Percentiles rank a stretch among this genome's conserved stretches.
These are phyloP conservation scores for Eptatretus atami DNA, from an alignment of 2,797 vertebrate species.

Conservation along the genomic window DNA sequence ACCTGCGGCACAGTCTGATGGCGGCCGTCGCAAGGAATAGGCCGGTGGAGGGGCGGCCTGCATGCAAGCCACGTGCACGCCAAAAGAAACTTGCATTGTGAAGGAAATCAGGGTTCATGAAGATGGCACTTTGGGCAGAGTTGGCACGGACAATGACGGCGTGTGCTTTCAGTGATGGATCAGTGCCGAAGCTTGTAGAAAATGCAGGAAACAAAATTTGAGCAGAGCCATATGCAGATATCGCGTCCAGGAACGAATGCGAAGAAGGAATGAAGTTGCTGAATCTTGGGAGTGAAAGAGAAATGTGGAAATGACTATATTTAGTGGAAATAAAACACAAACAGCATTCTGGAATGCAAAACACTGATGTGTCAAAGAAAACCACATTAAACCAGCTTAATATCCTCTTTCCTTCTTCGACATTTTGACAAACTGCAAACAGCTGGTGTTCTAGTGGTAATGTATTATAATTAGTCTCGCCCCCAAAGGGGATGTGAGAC, in stretches of 20 bases:
- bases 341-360: too few relatives aligned
- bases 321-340: too few relatives aligned
- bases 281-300: constrained; percentile 22
- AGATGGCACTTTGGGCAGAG: constrained; percentile 54
- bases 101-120: constrained; percentile 73
- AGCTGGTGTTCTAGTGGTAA: too few relatives aligned
- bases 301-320: too few relatives aligned
- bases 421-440: too few relatives aligned
- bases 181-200: constrained; percentile 61
- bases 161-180: constrained; percentile 45
- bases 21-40: constrained; percentile 69
- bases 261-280: constrained; percentile 77
- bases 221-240: constrained; percentile 57
- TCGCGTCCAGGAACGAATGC: constrained; percentile 48
- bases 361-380: too few relatives aligned
- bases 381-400: too few relatives aligned
- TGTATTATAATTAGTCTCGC: too few relatives aligned
- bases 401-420: too few relatives aligned
- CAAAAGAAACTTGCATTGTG: constrained; percentile 58
- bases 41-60: constrained; percentile 58
- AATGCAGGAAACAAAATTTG: constrained; percentile 93
- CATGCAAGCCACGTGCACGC: constrained; percentile 48
- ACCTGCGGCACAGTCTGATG: constrained; percentile 60
- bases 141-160: constrained; percentile 39
- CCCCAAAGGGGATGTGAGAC: too few relatives aligned